Conservation (phyloP, 2,113 vertebrate species). For the Myanophis thanlyinensis region DNA sequence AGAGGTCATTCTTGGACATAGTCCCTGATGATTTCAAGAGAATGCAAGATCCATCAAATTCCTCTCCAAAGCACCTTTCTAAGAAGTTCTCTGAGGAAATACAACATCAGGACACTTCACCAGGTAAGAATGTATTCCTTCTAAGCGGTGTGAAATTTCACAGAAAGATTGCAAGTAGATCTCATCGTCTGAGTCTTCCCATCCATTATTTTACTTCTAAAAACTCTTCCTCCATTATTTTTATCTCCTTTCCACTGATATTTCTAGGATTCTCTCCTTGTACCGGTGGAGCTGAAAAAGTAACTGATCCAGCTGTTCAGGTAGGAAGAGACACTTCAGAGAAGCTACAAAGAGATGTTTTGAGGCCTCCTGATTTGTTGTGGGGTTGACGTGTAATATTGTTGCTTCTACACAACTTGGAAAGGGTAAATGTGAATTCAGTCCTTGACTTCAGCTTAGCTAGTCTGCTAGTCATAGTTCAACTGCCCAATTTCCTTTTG, state of each 20-base stretch:
- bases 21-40: not conserved
- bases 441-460: not conserved
- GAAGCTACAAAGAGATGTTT: not conserved
- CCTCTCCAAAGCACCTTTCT: not conserved
- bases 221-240: not conserved
- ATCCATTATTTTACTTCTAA: not conserved
- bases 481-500: not conserved
- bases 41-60: not conserved
- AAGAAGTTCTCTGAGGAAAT: not conserved
- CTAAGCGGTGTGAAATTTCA: not conserved
- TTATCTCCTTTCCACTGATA: not conserved
- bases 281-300: not conserved
- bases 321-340: not conserved
- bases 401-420: not conserved
- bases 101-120: not conserved
- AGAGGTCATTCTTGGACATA: not conserved
- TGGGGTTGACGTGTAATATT: not conserved
- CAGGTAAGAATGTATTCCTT: not conserved
- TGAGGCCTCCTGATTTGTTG: not conserved
- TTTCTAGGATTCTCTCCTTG: not conserved
- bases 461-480: not conserved
- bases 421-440: not conserved
- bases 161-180: not conserved
- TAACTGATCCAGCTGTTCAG: not conserved
- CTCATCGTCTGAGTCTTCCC: not conserved